These are phyloP conservation scores for Melieria crassipennis DNA, from an alignment of 2,888 invertebrate genomes.

Conservation along the genomic window DNA sequence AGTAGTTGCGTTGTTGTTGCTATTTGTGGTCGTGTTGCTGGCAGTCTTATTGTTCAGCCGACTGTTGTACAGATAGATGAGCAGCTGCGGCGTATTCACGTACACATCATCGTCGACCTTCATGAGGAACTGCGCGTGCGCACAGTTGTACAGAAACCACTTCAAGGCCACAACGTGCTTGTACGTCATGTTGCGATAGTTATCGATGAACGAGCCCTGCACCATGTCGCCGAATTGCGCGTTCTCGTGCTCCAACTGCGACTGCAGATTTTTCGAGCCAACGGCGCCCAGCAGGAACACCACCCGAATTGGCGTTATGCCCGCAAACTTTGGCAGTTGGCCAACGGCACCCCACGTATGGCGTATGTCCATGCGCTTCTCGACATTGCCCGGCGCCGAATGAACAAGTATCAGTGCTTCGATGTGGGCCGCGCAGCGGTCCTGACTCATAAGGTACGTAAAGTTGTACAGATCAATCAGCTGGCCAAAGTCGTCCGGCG, in stretches of 20 bases:
- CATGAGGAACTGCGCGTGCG: conserved; percentile 73
- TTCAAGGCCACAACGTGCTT: conserved; percentile 86
- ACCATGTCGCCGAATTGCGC: conserved; percentile 73
- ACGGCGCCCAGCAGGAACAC: conserved; percentile 76
- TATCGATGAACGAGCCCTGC: conserved; percentile 80
- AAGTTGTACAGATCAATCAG: conserved; percentile 73
- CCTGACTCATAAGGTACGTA: conserved; percentile 71
- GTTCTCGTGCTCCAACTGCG: conserved; percentile 69
- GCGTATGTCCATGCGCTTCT: conserved; percentile 75
- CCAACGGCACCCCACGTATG: conserved; percentile 75
- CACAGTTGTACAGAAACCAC: conserved; percentile 79
- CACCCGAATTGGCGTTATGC: conserved; percentile 68
- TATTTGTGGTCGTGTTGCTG: conserved; percentile 35
- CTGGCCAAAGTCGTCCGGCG: conserved; percentile 44
- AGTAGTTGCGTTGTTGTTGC: conserved; percentile 37
- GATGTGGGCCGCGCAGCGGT: conserved; percentile 68
- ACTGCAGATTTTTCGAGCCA: conserved; percentile 58
- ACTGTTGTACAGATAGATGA: conserved; percentile 66
- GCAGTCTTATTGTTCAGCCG: not conserved
- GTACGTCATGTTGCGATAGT: conserved; percentile 84
- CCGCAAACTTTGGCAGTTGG: conserved; percentile 60
- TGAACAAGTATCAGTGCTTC: conserved; percentile 73
- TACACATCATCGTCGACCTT: conserved; percentile 84
- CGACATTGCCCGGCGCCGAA: conserved; percentile 74
- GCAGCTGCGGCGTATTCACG: conserved; percentile 74